Conservation (phyloP, 2,113 vertebrate genomes). For the Pollimyrus isidori region DNA sequence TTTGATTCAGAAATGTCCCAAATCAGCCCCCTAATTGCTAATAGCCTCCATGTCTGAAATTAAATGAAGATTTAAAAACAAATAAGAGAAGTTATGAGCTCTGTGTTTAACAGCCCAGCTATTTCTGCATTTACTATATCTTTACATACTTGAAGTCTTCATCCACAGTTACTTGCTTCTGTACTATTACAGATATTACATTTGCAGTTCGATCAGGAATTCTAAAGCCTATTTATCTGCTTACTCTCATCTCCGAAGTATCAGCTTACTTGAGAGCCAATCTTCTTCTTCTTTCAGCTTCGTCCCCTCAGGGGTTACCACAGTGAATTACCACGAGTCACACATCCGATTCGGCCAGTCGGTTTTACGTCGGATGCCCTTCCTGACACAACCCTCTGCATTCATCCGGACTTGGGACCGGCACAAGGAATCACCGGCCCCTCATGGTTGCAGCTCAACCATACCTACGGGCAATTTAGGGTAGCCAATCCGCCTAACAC, state of each 20-base stretch:
- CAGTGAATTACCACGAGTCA: no score
- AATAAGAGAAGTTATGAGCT: not conserved
- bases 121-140: not conserved
- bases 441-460: no score
- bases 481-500: no score
- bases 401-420: no score
- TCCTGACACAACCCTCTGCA: no score
- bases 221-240: not conserved
- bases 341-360: no score
- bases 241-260: not conserved
- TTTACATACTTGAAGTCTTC: not conserved
- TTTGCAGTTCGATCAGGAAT: not conserved
- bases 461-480: no score
- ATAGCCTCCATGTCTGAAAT: not conserved
- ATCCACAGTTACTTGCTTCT: not conserved
- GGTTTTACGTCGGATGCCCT: no score
- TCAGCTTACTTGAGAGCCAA: not conserved
- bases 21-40: not conserved
- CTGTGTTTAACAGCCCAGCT: not conserved
- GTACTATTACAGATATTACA: not conserved
- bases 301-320: no score
- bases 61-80: not conserved
- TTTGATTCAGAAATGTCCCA: not conserved
- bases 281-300: no score
- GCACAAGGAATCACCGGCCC: no score